These are phyloP conservation scores for Acipenser ruthenus DNA, from an alignment of 2,797 vertebrate genomes.

Conservation along the genomic window DNA sequence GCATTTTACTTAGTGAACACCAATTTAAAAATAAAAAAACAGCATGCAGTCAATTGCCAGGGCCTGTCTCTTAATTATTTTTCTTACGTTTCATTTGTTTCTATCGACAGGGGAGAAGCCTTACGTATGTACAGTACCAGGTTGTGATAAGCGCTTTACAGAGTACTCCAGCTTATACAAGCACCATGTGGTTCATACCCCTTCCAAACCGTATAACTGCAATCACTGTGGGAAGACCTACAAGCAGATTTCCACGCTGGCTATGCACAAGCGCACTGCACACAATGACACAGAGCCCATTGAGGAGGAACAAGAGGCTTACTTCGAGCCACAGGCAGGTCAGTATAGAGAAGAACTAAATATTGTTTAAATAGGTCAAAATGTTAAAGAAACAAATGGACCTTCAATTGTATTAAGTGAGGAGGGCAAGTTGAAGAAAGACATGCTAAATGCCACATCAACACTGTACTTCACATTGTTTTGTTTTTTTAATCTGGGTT, in stretches of 20 bases:
- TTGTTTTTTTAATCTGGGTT: no score
- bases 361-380: no score
- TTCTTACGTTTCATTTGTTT: not conserved
- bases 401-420: no score
- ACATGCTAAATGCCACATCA: no score
- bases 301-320: conserved; percentile 92
- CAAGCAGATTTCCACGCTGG: conserved; percentile 95
- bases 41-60: no score
- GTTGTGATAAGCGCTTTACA: conserved; percentile 96
- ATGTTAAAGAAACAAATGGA: no score
- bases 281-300: conserved; percentile 97
- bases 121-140: conserved; percentile 94
- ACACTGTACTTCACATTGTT: no score
- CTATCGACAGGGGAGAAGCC: conserved; percentile 83
- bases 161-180: conserved; percentile 98
- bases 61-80: no score
- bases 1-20: no score
- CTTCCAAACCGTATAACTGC: conserved; percentile 97
- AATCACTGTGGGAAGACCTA: conserved; percentile 98
- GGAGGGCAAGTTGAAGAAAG: no score
- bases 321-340: conserved; percentile 92
- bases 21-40: no score
- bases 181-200: conserved; percentile 96
- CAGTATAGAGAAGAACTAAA: conserved; percentile 4
- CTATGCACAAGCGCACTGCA: conserved; percentile 95